These are phyloP conservation scores for Atlantisia rogersi DNA, from an alignment of 2,113 vertebrate genomes.

Conservation along the genomic window DNA sequence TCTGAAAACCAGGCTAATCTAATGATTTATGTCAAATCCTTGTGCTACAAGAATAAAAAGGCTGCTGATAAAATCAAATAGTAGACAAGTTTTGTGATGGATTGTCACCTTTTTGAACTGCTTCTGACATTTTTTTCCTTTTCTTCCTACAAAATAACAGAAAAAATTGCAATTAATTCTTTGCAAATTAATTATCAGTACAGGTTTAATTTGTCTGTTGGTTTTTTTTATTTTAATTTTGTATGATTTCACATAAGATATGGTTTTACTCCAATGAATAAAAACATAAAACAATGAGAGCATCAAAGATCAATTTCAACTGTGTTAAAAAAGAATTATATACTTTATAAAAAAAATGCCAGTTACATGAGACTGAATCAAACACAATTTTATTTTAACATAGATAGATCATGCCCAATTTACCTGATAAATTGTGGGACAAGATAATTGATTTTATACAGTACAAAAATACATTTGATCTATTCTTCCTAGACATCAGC, in stretches of 20 bases:
- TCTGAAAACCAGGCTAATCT: background rate
- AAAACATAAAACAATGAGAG: background rate
- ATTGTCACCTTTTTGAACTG: fast-evolving
- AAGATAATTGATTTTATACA: background rate
- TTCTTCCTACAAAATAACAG: background rate
- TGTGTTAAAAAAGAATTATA: background rate
- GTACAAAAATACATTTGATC: background rate
- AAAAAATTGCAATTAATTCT: background rate
- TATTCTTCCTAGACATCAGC: background rate
- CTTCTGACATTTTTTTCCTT: background rate
- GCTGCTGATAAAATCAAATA: background rate
- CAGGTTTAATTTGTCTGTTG: background rate
- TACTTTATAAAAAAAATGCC: background rate
- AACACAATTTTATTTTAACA: background rate
- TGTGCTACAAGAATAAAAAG: background rate
- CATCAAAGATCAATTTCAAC: background rate
- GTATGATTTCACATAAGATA: background rate
- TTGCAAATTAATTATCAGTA: background rate
- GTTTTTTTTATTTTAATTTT: background rate
- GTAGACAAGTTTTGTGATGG: background rate
- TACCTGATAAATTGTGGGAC: background rate
- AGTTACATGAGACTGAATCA: background rate
- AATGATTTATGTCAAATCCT: background rate
- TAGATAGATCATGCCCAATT: background rate
- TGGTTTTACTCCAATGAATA: background rate